These are phyloP conservation scores for Antennarius maculatus DNA, from an alignment of 2,797 vertebrate species.

Conservation along the genomic window DNA sequence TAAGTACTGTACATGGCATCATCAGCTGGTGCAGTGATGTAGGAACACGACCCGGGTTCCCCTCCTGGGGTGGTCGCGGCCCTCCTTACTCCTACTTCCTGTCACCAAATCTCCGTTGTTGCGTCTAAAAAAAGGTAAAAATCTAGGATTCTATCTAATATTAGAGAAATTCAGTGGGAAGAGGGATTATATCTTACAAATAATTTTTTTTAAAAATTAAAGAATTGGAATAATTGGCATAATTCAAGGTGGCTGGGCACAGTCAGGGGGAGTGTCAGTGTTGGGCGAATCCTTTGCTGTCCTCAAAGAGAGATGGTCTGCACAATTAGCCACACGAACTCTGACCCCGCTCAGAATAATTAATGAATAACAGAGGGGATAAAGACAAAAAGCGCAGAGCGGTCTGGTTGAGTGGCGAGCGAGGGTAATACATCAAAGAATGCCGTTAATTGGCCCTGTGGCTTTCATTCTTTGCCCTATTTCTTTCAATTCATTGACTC, in stretches of 20 bases:
- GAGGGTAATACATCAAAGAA: slow-evolving; percentile 99
- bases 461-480: slow-evolving; percentile 99
- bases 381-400: slow-evolving; percentile 97
- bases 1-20: neutral
- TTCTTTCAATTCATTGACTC: slow-evolving; percentile 99
- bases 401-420: slow-evolving; percentile 90
- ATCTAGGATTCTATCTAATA: too few relatives aligned
- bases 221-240: slow-evolving; percentile 98
- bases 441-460: slow-evolving; percentile 99
- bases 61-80: too few relatives aligned
- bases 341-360: slow-evolving; percentile 97
- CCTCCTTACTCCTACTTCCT: too few relatives aligned
- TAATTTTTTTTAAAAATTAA: slow-evolving; percentile 79
- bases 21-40: too few relatives aligned
- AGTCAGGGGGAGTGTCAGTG: slow-evolving; percentile 92
- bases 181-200: slow-evolving; percentile 31
- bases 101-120: too few relatives aligned
- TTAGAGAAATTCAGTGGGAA: slow-evolving; percentile 50
- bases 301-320: slow-evolving; percentile 89
- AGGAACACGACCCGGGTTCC: too few relatives aligned
- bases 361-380: slow-evolving; percentile 99
- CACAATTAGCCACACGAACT: slow-evolving; percentile 98
- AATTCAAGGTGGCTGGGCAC: slow-evolving; percentile 95
- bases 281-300: slow-evolving; percentile 92
- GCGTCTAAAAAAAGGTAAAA: too few relatives aligned